These are phyloP conservation scores for Melanotaenia maccullochi DNA, from an alignment of 2,797 vertebrate species.

Conservation along the genomic window DNA sequence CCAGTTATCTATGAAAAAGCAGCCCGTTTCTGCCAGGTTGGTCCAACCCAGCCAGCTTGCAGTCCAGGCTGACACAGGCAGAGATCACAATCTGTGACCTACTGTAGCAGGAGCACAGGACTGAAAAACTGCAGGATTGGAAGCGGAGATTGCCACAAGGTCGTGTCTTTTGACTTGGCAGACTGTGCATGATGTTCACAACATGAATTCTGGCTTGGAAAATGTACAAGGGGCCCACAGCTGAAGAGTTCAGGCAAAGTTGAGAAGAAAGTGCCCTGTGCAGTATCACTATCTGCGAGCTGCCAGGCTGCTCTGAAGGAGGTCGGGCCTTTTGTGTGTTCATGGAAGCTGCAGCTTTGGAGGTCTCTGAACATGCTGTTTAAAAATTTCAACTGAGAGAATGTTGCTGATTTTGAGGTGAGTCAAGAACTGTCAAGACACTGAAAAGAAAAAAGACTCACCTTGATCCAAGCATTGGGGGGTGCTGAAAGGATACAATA, in stretches of 20 bases:
- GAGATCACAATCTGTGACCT: conserved; percentile 35
- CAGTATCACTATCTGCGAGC: conserved; percentile 48
- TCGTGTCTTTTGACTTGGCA: conserved; percentile 38
- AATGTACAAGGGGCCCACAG: conserved; percentile 7
- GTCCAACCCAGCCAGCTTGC: conserved; percentile 45
- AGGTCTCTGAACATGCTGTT: conserved; percentile 18
- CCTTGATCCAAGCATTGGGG: conserved; percentile 28
- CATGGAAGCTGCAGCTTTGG: conserved; percentile 6
- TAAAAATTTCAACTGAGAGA: conserved; percentile 22
- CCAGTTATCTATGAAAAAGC: conserved; percentile 23
- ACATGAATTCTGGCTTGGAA: conserved; percentile 16
- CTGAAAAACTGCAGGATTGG: conserved; percentile 25
- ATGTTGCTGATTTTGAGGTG: conserved; percentile 26
- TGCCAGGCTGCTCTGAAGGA: conserved; percentile 39
- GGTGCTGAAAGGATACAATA: conserved; percentile 7
- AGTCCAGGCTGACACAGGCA: conserved; percentile 20
- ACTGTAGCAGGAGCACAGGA: neutral
- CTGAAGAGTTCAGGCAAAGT: conserved; percentile 28
- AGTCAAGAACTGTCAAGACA: conserved; percentile 27
- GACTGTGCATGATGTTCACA: conserved; percentile 31
- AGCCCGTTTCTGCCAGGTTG: conserved; percentile 26
- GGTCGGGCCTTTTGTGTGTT: conserved; percentile 35
- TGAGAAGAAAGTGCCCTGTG: conserved; percentile 11
- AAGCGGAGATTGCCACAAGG: conserved; percentile 42
- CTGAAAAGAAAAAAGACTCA: conserved; percentile 20